Evolutionary conservation across 2,888 invertebrate genomes (phyloP), one percentile per base, ranked within the genome.

Genomic region (Sphaerophoria rueppellii): DNA sequence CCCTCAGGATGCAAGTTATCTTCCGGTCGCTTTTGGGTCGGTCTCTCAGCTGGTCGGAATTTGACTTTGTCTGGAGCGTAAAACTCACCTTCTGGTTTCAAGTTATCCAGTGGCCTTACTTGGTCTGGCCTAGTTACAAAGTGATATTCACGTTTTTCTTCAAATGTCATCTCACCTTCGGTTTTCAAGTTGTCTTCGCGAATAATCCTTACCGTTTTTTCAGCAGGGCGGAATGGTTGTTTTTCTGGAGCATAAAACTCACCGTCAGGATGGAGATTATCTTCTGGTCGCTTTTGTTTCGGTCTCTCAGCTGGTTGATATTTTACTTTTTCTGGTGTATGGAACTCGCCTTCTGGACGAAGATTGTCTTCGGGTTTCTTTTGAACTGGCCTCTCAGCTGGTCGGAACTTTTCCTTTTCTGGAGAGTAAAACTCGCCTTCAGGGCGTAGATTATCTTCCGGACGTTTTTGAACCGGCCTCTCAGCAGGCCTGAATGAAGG

Each of bases 201-300:
- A 87, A 92, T 93, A 37, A 93, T 93, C 0, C 93, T 93, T 43
- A 93, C 92, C 6, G 93, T 91, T 87, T 92, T 92, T 88, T 95
- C 94, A 63, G 4, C 89, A 87, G 92, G 43, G 90, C 86, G 87
- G 35, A 92, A 93, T 2, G 92, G 92, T 0, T 89, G 88, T 69
- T 91, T 91, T 16, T 91, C 90, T 0, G 93, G 93, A 3, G 88
- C 87, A 71, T 93, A 92, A 86, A 94, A 93, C 0, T 94, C 93
- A 0, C 95, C 93, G 87, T 95, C 94, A 0, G 94, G 93, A 57
- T 90, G 91, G 0, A 95, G 87, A 89, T 95, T 94, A 87, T 95
- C 94, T 7, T 90, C 67, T 87, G 90, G 88, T 89, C 90, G 87
- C 91, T 93, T 76, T 34, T 32, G 93, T 94, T 87, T 88, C 93